These are phyloP conservation scores for Dryococelus australis DNA, from an alignment of 2,888 invertebrate genomes.

Conservation along the genomic window DNA sequence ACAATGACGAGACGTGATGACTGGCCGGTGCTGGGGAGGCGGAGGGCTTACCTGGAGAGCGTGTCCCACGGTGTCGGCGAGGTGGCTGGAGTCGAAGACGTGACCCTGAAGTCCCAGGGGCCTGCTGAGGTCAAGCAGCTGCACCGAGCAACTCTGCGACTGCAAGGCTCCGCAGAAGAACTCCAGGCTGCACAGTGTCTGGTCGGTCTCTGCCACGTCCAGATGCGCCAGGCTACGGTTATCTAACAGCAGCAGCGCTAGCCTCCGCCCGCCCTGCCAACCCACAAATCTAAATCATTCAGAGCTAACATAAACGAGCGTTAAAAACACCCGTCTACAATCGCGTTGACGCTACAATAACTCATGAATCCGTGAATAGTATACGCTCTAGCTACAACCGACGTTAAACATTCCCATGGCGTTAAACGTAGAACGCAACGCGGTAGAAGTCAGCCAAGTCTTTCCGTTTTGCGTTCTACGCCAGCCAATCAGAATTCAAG, in stretches of 20 bases:
- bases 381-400: no score
- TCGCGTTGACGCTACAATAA: no score
- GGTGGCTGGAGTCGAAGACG: constrained; percentile 52
- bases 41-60: constrained; percentile 54
- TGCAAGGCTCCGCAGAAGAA: constrained; percentile 61
- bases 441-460: no score
- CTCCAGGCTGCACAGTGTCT: constrained; percentile 64
- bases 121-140: constrained; percentile 58
- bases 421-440: no score
- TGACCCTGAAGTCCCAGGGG: constrained; percentile 53
- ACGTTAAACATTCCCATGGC: no score
- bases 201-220: constrained; percentile 67
- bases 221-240: constrained; percentile 61
- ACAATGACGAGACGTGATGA: no score
- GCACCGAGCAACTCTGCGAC: constrained; percentile 53
- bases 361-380: no score
- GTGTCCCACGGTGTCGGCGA: constrained; percentile 54
- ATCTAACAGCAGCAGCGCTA: constrained; percentile 61
- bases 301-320: not conserved
- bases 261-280: constrained; percentile 60
- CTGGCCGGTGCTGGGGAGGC: no score
- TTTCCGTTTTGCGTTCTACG: no score
- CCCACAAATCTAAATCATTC: no score
- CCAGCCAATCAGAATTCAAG: no score
- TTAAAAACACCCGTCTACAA: no score